A percentile compares a stretch with the other conserved stretches of the same genome.
These are phyloP conservation scores for Orchestes rusci DNA, from an alignment of 2,888 invertebrate genomes.

Conservation along the genomic window DNA sequence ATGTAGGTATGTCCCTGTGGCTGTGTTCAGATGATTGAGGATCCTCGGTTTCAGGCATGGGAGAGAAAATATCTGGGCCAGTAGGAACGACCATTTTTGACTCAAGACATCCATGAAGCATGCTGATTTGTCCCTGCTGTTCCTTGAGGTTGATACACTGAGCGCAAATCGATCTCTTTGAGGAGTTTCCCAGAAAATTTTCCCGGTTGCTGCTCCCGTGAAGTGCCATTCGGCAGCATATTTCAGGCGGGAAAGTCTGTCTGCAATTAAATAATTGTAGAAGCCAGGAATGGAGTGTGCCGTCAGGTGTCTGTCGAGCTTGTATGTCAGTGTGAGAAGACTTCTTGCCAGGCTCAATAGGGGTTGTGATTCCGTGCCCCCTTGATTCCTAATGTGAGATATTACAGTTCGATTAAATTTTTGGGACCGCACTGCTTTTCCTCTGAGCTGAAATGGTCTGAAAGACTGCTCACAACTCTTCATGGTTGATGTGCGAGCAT, in stretches of 20 bases:
- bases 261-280: background rate
- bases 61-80: constrained; percentile 33
- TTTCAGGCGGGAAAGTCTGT: background rate
- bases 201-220: background rate
- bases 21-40: constrained; percentile 25
- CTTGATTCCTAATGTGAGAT: background rate
- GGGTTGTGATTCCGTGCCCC: background rate
- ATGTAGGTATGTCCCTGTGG: constrained; percentile 27
- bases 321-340: background rate
- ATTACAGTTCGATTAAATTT: background rate
- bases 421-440: background rate
- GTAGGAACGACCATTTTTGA: constrained; percentile 15
- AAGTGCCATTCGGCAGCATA: background rate
- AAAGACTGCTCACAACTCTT: background rate
- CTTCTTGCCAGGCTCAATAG: background rate
- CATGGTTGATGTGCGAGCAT: background rate
- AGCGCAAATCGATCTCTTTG: constrained; percentile 25
- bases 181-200: constrained; percentile 19
- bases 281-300: background rate
- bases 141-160: constrained; percentile 17
- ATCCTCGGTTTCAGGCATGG: constrained; percentile 30
- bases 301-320: too few species aligned
- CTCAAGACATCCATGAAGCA: constrained; percentile 24
- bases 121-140: constrained; percentile 17
- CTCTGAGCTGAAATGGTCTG: background rate